Evolutionary conservation across 2,888 invertebrate genomes (phyloP), one percentile per base, ranked within the genome.

Genomic region (Athalia rosae): DNA sequence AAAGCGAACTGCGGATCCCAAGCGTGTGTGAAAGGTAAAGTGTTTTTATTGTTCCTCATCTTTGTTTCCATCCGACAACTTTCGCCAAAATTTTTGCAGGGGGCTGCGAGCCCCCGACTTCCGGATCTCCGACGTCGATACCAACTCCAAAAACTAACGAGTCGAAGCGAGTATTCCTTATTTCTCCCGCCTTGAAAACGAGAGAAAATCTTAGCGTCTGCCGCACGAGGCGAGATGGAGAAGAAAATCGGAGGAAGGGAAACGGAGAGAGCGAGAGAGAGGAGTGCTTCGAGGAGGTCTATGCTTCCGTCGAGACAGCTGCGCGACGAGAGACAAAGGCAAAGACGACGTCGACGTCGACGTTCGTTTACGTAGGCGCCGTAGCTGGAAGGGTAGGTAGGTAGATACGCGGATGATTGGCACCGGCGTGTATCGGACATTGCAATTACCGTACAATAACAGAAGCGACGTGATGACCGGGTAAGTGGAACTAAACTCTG

Each of bases 391-490:
- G 0, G 64, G 47, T 64, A 62, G n/a, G 50, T 5, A 8, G 5
- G 50, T n/a, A n/a, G n/a, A n/a, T n/a, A n/a, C n/a, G n/a, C n/a
- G n/a, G n/a, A 15, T 13, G 48, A 11, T 66, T 28, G 66, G 53
- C 48, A 28, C 53, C 53, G 41, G 53, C 48, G 47, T 73, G 73
- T 59, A 56, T 48, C 59, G 45, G 73, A 73, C 59, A 73, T 59
- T 73, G 73, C 73, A 73, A 73, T 73, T 59, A 69, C 56, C 69
- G 69, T 50, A 43, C 41, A 28, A 64, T 64, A 69, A 69, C 69
- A 53, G 56, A 58, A 47, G 45, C 58, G 47, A 13, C 47, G 15
- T 50, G 59, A 45, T 59, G 58, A 47, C 9, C 59, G 11, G 13
- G 53, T n/a, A n/a, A 11, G 41, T 69, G 11, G 11, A n/a, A 69